Percentiles rank a stretch among this genome's conserved stretches.
Evolutionary conservation across 1,140 invertebrate genomes (phyloP).

Genomic region (Halictus rubicundus): DNA sequence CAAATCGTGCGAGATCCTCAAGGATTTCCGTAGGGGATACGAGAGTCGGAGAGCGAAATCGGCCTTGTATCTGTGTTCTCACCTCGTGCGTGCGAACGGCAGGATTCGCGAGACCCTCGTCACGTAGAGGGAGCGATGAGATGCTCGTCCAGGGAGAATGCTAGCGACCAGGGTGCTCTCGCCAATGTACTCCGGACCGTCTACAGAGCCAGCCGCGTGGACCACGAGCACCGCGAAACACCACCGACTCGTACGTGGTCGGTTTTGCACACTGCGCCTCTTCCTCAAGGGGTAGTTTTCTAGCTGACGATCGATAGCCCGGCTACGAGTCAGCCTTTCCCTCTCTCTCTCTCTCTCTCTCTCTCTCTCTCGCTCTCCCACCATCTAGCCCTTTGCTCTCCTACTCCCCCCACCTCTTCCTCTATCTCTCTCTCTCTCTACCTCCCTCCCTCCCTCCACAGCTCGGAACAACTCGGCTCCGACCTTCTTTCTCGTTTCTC

Average conservation of each 20-base stretch:
- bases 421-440: background rate
- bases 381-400: constrained; percentile 32
- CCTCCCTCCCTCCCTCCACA: constrained; percentile 1
- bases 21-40: too few species aligned
- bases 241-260: constrained; percentile 58
- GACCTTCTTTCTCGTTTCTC: background rate
- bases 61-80: background rate
- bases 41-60: too few species aligned
- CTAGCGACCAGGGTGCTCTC: constrained; percentile 34
- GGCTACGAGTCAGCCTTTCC: constrained; percentile 57
- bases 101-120: background rate
- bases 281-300: constrained; percentile 72
- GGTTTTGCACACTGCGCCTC: constrained; percentile 70
- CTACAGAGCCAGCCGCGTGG: constrained; percentile 58
- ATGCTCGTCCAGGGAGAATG: background rate
- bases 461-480: too few species aligned
- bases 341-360: background rate
- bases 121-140: background rate
- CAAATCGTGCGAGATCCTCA: too few species aligned
- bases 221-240: constrained; percentile 66
- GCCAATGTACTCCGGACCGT: background rate
- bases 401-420: constrained; percentile 16
- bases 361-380: constrained; percentile 32
- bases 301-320: constrained; percentile 73
- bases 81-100: background rate